These are phyloP conservation scores for Salpingus planirostris DNA, from an alignment of 2,888 invertebrate genomes.

Conservation along the genomic window DNA sequence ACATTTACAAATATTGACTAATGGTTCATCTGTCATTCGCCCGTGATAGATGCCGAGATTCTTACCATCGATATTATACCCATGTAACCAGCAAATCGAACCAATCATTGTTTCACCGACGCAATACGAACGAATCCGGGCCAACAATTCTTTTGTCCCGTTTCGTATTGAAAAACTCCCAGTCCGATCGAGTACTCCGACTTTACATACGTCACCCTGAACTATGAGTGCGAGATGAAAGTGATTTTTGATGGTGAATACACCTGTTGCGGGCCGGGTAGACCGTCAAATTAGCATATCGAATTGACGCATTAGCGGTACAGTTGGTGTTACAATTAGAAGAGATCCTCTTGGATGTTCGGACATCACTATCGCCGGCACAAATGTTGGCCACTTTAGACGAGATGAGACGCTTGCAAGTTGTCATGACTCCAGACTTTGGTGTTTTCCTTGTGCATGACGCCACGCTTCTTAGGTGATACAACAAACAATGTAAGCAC, in stretches of 20 bases:
- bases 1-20: conserved; percentile 18
- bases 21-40: conserved; percentile 16
- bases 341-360: conserved; percentile 18
- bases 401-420: conserved; percentile 32
- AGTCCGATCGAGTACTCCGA: too few relatives aligned
- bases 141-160: too few relatives aligned
- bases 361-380: too few relatives aligned
- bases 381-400: conserved; percentile 18
- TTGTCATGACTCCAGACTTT: conserved; percentile 41
- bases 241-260: conserved; percentile 15
- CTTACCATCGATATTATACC: too few relatives aligned
- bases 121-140: too few relatives aligned
- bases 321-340: conserved; percentile 24
- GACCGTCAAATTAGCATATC: conserved; percentile 15
- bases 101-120: too few relatives aligned
- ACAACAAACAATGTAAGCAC: conserved; percentile 38
- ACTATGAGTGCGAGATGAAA: too few relatives aligned
- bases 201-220: too few relatives aligned
- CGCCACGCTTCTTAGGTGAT: conserved; percentile 37
- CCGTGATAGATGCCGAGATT: conserved; percentile 17
- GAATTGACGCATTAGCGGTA: conserved; percentile 16
- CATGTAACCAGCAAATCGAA: too few relatives aligned
- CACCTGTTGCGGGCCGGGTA: conserved; percentile 14
- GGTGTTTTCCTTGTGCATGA: conserved; percentile 41
- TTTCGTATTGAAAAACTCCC: too few relatives aligned